A percentile compares a stretch with the other conserved stretches of the same genome.
Conservation (phyloP, 2,113 vertebrate genomes). For the Psammodynastes pulverulentus region DNA sequence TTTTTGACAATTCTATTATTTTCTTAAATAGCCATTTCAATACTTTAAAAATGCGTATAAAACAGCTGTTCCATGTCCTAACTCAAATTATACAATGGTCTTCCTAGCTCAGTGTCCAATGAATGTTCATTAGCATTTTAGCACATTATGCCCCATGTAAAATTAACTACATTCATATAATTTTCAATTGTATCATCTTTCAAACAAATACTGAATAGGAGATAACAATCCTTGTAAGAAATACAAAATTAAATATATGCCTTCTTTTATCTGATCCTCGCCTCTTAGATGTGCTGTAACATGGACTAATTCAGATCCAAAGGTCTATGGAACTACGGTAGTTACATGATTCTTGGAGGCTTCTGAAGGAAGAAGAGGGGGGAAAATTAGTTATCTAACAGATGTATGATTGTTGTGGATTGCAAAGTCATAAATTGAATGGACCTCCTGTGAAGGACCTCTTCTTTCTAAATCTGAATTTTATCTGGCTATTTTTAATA, state of each 20-base stretch:
- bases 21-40: neutral
- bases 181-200: neutral
- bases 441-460: neutral
- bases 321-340: neutral
- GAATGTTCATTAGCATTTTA: neutral
- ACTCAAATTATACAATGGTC: neutral
- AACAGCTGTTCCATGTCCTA: neutral
- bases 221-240: neutral
- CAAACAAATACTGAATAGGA: neutral
- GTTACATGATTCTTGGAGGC: neutral
- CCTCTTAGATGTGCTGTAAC: neutral
- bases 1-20: neutral
- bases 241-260: neutral
- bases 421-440: neutral
- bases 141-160: neutral
- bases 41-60: neutral
- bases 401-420: neutral
- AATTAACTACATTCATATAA: neutral
- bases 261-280: neutral
- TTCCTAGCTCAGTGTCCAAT: neutral
- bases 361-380: neutral
- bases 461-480: neutral
- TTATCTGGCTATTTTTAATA: neutral
- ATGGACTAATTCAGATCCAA: neutral
- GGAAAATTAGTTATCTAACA: neutral